phyloP scores from a whole-genome alignment of 2,113 vertebrate genomes.

The Sula dactylatra region DNA sequence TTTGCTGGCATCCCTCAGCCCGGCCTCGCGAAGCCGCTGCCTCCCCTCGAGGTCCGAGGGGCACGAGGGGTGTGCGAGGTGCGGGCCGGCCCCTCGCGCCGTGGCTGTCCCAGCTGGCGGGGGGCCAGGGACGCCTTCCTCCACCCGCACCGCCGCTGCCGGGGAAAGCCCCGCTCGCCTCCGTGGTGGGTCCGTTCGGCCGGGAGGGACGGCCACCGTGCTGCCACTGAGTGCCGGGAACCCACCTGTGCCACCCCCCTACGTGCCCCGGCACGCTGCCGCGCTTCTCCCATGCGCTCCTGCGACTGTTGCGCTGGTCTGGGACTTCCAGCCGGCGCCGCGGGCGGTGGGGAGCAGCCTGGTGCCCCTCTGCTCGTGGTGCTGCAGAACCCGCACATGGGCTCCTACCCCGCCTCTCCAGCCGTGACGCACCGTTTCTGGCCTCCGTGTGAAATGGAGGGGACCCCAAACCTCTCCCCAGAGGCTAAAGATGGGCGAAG shows the following conservation, averaged over 20 bases:
- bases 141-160: no score
- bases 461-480: background rate
- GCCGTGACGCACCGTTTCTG: rapidly evolving
- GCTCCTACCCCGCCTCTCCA: background rate
- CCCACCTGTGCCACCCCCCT: background rate
- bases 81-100: background rate
- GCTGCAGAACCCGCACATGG: rapidly evolving
- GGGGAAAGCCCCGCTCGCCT: background rate
- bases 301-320: rapidly evolving
- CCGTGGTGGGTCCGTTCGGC: background rate
- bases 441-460: rapidly evolving
- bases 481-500: background rate
- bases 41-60: background rate
- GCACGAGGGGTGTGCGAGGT: background rate
- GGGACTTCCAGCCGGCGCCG: background rate
- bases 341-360: background rate
- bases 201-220: background rate
- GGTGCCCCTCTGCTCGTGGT: background rate
- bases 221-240: background rate
- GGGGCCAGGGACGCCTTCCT: background rate
- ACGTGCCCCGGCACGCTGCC: background rate
- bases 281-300: rapidly evolving
- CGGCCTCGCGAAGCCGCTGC: no score
- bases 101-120: background rate
- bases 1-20: background rate